Conservation (phyloP, 2,888 invertebrate species). For the Stenodera caucasica region DNA sequence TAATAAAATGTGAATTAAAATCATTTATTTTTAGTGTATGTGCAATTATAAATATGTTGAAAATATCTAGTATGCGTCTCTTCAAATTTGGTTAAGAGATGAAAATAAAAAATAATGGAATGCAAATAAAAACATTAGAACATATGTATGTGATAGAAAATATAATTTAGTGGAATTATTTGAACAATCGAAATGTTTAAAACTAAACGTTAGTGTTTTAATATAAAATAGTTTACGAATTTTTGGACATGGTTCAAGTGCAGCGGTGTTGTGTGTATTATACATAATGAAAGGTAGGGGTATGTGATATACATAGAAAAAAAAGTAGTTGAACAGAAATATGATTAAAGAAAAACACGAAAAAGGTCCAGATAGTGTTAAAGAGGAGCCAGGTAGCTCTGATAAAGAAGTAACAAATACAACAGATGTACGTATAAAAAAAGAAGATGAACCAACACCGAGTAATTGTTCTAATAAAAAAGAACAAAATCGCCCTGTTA, state of each 20-base stretch:
- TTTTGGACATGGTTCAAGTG: slow-evolving; percentile 45
- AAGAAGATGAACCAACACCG: slow-evolving; percentile 51
- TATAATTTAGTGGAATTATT: slow-evolving; percentile 49
- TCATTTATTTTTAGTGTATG: slow-evolving; percentile 44
- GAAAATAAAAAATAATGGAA: slow-evolving; percentile 57
- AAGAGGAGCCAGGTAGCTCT: slow-evolving; percentile 55
- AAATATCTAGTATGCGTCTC: slow-evolving; percentile 50
- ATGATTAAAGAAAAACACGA: slow-evolving; percentile 59
- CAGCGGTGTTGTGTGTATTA: slow-evolving; percentile 46
- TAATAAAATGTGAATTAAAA: slow-evolving; percentile 40
- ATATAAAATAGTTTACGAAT: slow-evolving; percentile 22
- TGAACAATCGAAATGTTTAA: slow-evolving; percentile 46
- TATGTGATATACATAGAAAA: slow-evolving; percentile 39
- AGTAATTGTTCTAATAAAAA: slow-evolving; percentile 49
- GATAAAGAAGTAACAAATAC: slow-evolving; percentile 52
- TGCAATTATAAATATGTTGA: slow-evolving; percentile 48
- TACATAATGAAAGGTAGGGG: slow-evolving; percentile 51
- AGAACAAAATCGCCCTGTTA: slow-evolving; percentile 49
- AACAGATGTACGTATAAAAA: slow-evolving; percentile 52
- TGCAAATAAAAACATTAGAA: slow-evolving; percentile 58
- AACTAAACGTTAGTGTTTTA: slow-evolving; percentile 37
- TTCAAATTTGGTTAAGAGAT: slow-evolving; percentile 56
- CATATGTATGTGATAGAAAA: slow-evolving; percentile 58
- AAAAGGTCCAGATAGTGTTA: slow-evolving; percentile 54
- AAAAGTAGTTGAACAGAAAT: slow-evolving; percentile 32